Base-by-base conservation (phyloP, 1,140 invertebrate genomes). In the Aphis craccivora region DNA sequence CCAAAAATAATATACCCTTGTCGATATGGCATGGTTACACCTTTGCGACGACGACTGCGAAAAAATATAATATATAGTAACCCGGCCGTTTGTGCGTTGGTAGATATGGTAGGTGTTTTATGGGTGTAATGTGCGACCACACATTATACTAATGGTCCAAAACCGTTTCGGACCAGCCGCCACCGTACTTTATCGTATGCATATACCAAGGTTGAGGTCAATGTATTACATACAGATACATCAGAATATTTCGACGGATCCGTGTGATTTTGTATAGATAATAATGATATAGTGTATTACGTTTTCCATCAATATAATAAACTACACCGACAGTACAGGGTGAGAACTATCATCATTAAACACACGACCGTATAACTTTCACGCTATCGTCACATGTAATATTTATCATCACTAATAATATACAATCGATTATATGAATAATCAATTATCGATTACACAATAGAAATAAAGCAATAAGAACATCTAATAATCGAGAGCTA, bases 1-100 rank as follows among this genome's bases (percentile, higher is more conserved):
- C 89, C 89, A 90, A 90, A 60, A 90, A 90, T 90, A 90, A 67
- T 90, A 43, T 25, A 43, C 89, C 89, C 89, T 90, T 25, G 88
- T 23, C 48, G 87, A 7, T 53, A 37, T 40, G 48, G 6, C 48
- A 53, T 51, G 51, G n/a, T 89, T 40, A n/a, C 40, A 89, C 89
- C 55, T 43, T 67, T 43, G 53, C 45, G 43, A 30, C 40, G 30
- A 45, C 40, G 30, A 45, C n/a, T 6, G 22, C 48, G 40, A 89
- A 89, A 89, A 89, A 89, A 7, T 22, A 35, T 88, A 88, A n/a
- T n/a, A 40, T 20, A 86, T 51, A 88, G 45, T 20, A 88, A 67
- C 53, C 43, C 40, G 89, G 89, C 89, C 40, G 89, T 43, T 60
- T 22, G 25, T 37, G 87, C 48, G 87, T 89, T 37, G 87, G 87